A percentile compares a stretch with the other conserved stretches of the same genome.
These are phyloP conservation scores for Galerucella pusilla DNA, from an alignment of 2,888 invertebrate species.

Conservation along the genomic window DNA sequence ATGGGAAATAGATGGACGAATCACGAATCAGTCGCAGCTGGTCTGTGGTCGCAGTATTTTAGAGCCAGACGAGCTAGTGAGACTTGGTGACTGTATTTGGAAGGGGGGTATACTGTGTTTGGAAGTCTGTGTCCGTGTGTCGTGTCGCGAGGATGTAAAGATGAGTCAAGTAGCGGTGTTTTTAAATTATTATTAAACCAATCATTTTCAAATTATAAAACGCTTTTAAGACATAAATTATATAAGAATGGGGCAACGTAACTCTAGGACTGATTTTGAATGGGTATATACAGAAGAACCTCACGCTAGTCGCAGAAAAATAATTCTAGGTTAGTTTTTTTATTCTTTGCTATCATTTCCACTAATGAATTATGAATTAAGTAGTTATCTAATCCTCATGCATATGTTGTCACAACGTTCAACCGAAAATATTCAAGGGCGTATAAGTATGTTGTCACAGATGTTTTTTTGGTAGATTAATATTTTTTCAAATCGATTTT, in stretches of 20 bases:
- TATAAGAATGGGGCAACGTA: conserved; percentile 87
- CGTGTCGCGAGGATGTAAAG: not conserved
- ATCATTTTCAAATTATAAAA: conserved; percentile 6
- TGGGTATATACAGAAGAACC: conserved; percentile 98
- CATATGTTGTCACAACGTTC: conserved; percentile 1
- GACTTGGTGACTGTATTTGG: not conserved
- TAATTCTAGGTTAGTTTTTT: conserved; percentile 83
- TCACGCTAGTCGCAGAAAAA: conserved; percentile 92
- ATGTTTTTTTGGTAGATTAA: not conserved
- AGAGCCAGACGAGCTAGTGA: accelerated
- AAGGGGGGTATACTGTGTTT: not conserved
- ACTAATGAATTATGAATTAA: not conserved
- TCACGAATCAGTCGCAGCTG: not conserved
- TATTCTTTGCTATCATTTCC: conserved; percentile 1
- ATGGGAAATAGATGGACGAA: not conserved
- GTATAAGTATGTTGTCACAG: not conserved
- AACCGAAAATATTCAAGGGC: conserved; percentile 12
- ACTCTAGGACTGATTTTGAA: conserved; percentile 95
- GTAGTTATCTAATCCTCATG: conserved; percentile 22
- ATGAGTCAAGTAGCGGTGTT: conserved; percentile 23
- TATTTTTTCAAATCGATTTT: conserved; percentile 6
- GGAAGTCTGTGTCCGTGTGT: not conserved
- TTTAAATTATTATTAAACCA: conserved; percentile 16
- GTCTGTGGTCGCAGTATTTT: too few relatives aligned
- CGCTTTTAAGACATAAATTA: not conserved